Evolutionary conservation across 2,888 invertebrate genomes (phyloP), one percentile per base, ranked within the genome.

Genomic region (Odontocolon sp.): DNA sequence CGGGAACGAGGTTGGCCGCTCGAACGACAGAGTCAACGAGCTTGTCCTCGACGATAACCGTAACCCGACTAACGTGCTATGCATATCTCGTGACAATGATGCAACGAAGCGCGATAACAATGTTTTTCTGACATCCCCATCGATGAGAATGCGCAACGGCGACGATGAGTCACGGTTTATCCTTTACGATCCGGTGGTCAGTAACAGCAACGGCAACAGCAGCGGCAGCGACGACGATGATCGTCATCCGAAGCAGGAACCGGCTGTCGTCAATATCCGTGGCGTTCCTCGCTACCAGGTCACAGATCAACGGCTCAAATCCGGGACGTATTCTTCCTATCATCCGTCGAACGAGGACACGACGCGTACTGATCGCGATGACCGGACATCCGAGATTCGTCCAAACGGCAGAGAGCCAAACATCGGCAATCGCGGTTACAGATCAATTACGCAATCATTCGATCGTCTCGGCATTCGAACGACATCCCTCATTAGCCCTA

Each of bases 1-100:
- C 36, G 84, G 82, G 72, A 85, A 81, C 77, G 87, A 85, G 83
- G 85, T 83, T 87, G 84, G 85, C 74, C 67, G 57, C 59, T 57
- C 68, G 57, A 40, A 47, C 33, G 69, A 72, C 38, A 23, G 33
- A 21, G 16, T 57, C 23, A 59, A 64, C 52, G 68, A 67, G n/a
- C 50, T 54, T 47, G 0, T 11, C 2, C 80, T 78, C 66, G 82
- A 83, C 54, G 77, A 82, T 78, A 83, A 85, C 47, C 78, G 81
- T 79, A 83, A 83, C 77, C 77, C 80, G 59, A 83, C 83, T 83
- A 83, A 84, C 84, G 82, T 80, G 54, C 21, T 40, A 16, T 66
- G 59, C 61, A 36, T 50, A 16, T 23, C 23, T 21, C 36, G 42
- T 63, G 40, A 66, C 70, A 81, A 79, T 75, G 79, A 71, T 59